Conservation (phyloP, 2,113 vertebrate species). For the Tapirus terrestris region DNA sequence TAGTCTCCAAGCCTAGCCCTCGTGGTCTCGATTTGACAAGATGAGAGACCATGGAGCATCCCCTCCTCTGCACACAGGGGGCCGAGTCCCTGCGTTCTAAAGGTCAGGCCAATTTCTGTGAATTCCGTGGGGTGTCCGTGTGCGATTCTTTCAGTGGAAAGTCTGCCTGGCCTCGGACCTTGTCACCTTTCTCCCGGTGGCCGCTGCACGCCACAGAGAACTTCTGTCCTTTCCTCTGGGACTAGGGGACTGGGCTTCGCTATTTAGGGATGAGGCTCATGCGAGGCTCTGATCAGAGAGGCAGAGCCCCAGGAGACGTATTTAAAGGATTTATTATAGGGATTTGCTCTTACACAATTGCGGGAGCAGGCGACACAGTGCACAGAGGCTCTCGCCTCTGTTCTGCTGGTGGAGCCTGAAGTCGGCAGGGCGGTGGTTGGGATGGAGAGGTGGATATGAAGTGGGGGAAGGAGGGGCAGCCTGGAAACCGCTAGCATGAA, state of each 20-base stretch:
- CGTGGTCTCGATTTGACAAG: neutral
- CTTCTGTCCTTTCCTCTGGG: neutral
- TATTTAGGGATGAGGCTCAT: neutral
- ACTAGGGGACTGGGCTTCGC: neutral
- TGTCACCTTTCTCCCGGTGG: neutral
- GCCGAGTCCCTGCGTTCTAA: neutral
- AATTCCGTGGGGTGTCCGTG: neutral
- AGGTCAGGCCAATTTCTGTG: neutral
- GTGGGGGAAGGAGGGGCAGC: rapidly evolving
- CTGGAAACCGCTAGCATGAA: rapidly evolving
- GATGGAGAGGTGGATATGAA: too few species aligned
- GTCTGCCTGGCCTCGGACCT: neutral
- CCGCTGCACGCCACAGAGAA: rapidly evolving
- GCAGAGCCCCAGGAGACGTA: neutral
- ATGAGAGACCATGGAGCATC: rapidly evolving
- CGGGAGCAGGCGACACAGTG: neutral
- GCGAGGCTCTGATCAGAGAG: neutral
- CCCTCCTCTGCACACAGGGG: rapidly evolving
- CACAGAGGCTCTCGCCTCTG: rapidly evolving
- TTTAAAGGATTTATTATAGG: neutral
- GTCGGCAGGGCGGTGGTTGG: rapidly evolving
- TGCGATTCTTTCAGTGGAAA: rapidly evolving
- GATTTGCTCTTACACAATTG: rapidly evolving
- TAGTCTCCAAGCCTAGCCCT: rapidly evolving
- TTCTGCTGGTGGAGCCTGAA: rapidly evolving